Conservation (phyloP, 2,888 invertebrate genomes). For the Tinea semifulvella region DNA sequence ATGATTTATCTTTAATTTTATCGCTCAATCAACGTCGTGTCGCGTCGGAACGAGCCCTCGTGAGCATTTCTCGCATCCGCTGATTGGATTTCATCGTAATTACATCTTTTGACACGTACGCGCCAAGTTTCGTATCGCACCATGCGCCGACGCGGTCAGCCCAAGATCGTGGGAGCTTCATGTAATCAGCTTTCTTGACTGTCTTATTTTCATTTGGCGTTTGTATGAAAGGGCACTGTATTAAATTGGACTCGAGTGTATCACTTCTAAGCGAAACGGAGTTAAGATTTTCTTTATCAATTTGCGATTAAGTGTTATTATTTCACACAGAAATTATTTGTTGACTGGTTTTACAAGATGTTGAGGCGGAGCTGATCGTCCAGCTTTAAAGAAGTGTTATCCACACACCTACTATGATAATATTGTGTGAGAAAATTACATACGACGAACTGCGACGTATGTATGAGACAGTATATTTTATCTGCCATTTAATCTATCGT, state of each 20-base stretch:
- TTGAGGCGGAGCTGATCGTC: constrained; percentile 10
- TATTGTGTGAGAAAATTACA: constrained; percentile 16
- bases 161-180: constrained; percentile 64
- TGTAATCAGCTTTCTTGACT: constrained; percentile 61
- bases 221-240: constrained; percentile 6
- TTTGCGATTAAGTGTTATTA: neutral
- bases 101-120: constrained; percentile 66
- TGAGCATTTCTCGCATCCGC: constrained; percentile 27
- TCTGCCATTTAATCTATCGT: constrained; percentile 2
- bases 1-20: constrained; percentile 61
- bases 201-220: constrained; percentile 51
- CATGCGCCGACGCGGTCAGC: constrained; percentile 36
- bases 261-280: neutral
- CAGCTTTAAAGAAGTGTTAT: constrained; percentile 4
- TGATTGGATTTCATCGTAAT: constrained; percentile 67
- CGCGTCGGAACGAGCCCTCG: constrained; percentile 40
- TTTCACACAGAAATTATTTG: constrained; percentile 23
- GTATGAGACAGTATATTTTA: neutral
- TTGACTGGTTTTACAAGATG: constrained; percentile 22
- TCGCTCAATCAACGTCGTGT: constrained; percentile 55
- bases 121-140: constrained; percentile 61
- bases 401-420: constrained; percentile 3
- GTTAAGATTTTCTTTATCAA: constrained; percentile 1
- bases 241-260: neutral
- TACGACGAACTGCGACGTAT: neutral